Evolutionary conservation across 2,888 invertebrate species (phyloP), one percentile per base, ranked within the genome.

Genomic region (Drosophila demipolita): DNA sequence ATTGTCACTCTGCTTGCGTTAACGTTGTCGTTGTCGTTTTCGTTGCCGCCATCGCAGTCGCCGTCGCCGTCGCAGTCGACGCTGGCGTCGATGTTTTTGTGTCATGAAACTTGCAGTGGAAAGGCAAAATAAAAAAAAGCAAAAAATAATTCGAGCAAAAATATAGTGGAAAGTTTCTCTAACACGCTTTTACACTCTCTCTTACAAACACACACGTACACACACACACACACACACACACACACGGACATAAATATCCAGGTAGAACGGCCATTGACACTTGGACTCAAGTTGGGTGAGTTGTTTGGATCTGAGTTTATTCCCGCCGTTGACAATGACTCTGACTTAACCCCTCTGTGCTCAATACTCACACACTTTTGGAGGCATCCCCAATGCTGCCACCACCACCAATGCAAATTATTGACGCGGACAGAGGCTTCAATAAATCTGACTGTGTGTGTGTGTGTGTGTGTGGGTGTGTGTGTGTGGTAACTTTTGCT

Each of bases 121-220:
- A 65, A 67, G 57, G 70, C 48, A 53, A 61, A 64, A 79, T 76
- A 75, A 63, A 75, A 60, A 73, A 65, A 55, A 5, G 12, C 15
- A 9, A 8, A 36, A 17, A 54, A 54, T 68, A 85, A 87, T 63
- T 79, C 72, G 75, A 85, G 75, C 77, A 81, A 76, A 85, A 85
- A 85, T 68, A 79, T 85, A 71, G 81, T 85, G 69, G 73, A 86
- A 86, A 83, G 82, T 88, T 88, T 83, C 60, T n/a, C 76, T 71
- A 86, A 88, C 89, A 88, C 78, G 82, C 74, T 87, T 87, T 87
- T 76, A 80, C 75, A 83, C 87, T 87, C 74, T 79, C 81, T 71
- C 78, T 63, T 58, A 59, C 71, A 29, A 66, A 66, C 55, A 53
- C 61, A 55, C 42, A 48, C 61, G 45, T 26, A 36, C 38, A 57